Base-by-base conservation (phyloP, 2,113 vertebrate genomes). In the Mustela lutreola region DNA sequence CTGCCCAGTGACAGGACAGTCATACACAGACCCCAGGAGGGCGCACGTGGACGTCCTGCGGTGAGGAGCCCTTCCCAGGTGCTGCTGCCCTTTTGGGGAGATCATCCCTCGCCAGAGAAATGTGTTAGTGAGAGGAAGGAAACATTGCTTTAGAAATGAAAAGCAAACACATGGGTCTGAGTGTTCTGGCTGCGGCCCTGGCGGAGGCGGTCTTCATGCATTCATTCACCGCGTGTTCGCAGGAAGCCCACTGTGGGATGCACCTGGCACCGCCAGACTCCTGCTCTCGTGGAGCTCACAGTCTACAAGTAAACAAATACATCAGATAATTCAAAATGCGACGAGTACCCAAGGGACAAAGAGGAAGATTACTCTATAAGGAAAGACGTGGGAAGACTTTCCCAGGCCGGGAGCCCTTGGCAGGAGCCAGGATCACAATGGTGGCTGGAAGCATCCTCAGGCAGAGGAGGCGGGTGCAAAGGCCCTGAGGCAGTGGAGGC, bases 1-100 rank as follows among this genome's bases (percentile, higher is more conserved):
- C 45, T 4, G 33, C 18, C 0, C 2, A 8, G 65, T 1, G 22
- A 18, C 18, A 11, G 31, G 28, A 19, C 2, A 0, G 22, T 5
- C 19, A 10, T n/a, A 31, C 19, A 21, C 9, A 39, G 73, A n/a
- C 24, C 73, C 67, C 28, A 11, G 12, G 12, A 26, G 31, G 12
- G 15, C 18, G 10, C 0, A 9, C 4, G 19, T 3, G 19, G 16
- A n/a, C 33, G 2, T 21, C 12, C 28, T 6, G 11, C 31, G 4
- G 0, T 15, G 3, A 5, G 16, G 22, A 82, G 5, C 19, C 24
- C 24, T 11, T 1, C 21, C 14, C 11, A 15, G 58, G 18, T 12
- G 11, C 36, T 2, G 45, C 58, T 50, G 31, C 53, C 58, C 33
- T 89, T 6, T 45, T 24, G 24, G 67, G 33, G 67, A 19, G 39